phyloP scores from a whole-genome alignment of 1,140 invertebrate genomes.

The Orius laevigatus region DNA sequence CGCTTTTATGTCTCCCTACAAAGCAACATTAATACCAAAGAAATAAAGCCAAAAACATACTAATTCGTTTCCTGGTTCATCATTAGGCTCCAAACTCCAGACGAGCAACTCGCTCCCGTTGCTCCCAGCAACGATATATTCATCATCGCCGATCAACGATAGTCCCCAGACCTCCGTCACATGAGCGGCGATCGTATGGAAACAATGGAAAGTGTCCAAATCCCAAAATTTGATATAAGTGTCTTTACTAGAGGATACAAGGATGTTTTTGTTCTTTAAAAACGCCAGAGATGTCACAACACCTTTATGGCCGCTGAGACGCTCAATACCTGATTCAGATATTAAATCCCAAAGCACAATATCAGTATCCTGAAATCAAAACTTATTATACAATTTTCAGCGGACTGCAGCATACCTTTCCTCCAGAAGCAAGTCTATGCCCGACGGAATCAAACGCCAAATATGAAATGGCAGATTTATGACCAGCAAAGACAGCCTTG shows the following conservation, averaged over 20 bases:
- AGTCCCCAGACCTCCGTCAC: slow-evolving; percentile 72
- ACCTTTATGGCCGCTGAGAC: slow-evolving; percentile 84
- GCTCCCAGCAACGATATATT: slow-evolving; percentile 71
- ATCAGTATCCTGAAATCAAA: slow-evolving; percentile 59
- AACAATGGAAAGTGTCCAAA: slow-evolving; percentile 85
- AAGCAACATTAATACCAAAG: background rate
- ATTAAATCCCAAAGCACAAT: slow-evolving; percentile 92
- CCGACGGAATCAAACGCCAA: slow-evolving; percentile 66
- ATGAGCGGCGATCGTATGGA: slow-evolving; percentile 76
- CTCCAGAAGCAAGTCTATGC: slow-evolving; percentile 67
- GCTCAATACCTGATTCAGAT: slow-evolving; percentile 70
- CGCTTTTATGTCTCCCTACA: background rate
- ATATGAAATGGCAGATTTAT: slow-evolving; percentile 69
- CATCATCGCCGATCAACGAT: slow-evolving; percentile 57
- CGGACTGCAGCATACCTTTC: slow-evolving; percentile 42
- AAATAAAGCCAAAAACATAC: background rate
- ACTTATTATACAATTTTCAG: slow-evolving; percentile 9
- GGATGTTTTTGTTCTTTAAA: slow-evolving; percentile 52
- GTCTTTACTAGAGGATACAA: slow-evolving; percentile 86
- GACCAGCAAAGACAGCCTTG: slow-evolving; percentile 69
- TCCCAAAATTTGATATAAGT: slow-evolving; percentile 97
- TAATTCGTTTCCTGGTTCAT: background rate
- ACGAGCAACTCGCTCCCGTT: slow-evolving; percentile 69
- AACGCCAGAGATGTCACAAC: slow-evolving; percentile 77
- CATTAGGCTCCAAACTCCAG: slow-evolving; percentile 33